Evolutionary conservation across 2,113 vertebrate genomes (phyloP), one percentile per base, ranked within the genome.

Genomic region (Strigops habroptila): DNA sequence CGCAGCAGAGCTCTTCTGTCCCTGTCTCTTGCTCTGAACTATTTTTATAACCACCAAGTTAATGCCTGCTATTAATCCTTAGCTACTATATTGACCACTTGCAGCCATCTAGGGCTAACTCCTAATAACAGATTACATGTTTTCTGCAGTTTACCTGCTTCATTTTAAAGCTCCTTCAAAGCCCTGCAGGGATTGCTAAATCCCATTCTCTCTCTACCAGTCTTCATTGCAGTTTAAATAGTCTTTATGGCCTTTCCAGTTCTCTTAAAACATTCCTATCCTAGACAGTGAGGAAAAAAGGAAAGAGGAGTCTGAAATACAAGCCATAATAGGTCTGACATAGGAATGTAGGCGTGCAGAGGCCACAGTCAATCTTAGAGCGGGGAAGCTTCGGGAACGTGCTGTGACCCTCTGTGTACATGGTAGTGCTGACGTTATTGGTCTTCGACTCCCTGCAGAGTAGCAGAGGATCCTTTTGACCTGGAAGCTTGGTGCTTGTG

Each of bases 401-500:
- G 18, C 65, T 33, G 10, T 57, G 30, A 63, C 33, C 12, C 39
- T 1, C 0, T 46, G 41, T 60, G 19, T 65, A 30, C 0, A 0
- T 0, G 0, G 25, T 46, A 65, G 19, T 30, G 35, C 49, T 90
- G 82, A 64, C 27, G 10, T 59, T 49, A 37, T 3, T 65, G 53
- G 53, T 5, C 5, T 78, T 74, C 30, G 15, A 28, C 14, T n/a
- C 22, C 28, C 33, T 86, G 67, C 37, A 64, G 52, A 28, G 9
- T 21, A 44, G 70, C 46, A 67, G 70, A 74, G 18, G 27, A n/a
- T 80, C 48, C 71, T 86, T 86, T 88, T 53, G 49, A 30, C 0
- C 1, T 60, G 71, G 67, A 27, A 73, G 28, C 51, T 68, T 68
- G 46, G 35, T 86, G 48, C 51, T 69, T 78, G 60, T 65, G 48